Conservation (phyloP, 2,888 invertebrate species). For the Heliconius charithonia region DNA sequence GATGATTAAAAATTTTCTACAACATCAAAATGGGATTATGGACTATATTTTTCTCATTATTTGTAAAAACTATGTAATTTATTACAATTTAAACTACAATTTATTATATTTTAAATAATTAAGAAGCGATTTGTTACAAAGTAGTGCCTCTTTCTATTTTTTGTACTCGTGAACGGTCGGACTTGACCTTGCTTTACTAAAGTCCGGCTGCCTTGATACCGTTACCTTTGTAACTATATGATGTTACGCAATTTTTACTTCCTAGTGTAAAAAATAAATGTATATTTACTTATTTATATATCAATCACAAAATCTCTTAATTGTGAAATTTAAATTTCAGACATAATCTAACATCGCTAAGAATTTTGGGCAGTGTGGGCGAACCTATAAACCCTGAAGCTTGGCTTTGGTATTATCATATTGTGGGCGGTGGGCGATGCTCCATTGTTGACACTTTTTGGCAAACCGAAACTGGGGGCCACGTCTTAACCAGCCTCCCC, state of each 20-base stretch:
- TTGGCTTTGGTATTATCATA: conserved; percentile 97
- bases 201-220: conserved; percentile 2
- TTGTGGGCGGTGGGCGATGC: conserved; percentile 91
- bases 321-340: conserved; percentile 65
- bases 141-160: neutral
- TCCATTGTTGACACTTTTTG: conserved; percentile 99
- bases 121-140: neutral
- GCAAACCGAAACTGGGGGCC: conserved; percentile 99
- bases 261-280: neutral
- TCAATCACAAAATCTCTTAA: neutral
- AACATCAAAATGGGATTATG: neutral
- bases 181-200: conserved; percentile 18
- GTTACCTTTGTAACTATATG: neutral
- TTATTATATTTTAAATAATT: neutral
- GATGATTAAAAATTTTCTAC: neutral
- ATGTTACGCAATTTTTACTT: neutral
- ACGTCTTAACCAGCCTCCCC: conserved; percentile 97
- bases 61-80: too few relatives aligned
- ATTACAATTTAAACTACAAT: neutral
- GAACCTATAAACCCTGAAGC: conserved; percentile 99
- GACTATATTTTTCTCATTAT: neutral
- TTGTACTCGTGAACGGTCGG: neutral
- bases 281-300: neutral
- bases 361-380: conserved; percentile 97
- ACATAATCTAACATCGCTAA: conserved; percentile 85